Base-by-base conservation (phyloP, 2,797 vertebrate species). In the Propithecus deckenii region DNA sequence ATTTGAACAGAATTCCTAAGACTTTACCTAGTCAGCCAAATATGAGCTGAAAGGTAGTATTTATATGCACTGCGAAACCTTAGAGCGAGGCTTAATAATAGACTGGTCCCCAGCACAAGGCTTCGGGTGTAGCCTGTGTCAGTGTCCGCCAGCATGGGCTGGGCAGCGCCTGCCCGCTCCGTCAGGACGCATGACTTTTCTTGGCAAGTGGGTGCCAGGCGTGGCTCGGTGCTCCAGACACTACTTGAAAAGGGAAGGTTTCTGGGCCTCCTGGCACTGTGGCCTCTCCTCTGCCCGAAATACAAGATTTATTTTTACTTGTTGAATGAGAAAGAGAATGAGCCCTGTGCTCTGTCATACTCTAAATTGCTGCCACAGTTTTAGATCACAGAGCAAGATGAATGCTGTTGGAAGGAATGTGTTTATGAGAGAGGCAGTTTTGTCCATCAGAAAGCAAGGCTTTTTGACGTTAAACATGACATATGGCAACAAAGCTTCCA, bases 171-270 rank as follows among this genome's bases (percentile, higher is more conserved):
- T 35, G 32, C 48, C 11, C 3, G 32, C 75, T 7, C 48, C 43
- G 10, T 25, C 57, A 28, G 57, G 23, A 59, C 10, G 10, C 57
- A 12, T 95, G 98, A 95, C 97, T 96, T 97, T 97, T 97, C 97
- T 97, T 96, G 90, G 94, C 75, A 17, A 97, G 52, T 74, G 95
- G 94, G 95, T 92, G 78, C 0, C 0, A 65, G 23, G 30, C 91
- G 93, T 95, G 97, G 96, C 97, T 46, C 63, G 65, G 89, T 59
- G 87, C 72, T 0, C 92, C 96, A 97, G 97, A 97, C 98, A 98
- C 98, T 98, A 98, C 98, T 99, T 98, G 98, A 99, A 99, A 99
- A 98, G 98, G 98, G 98, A 98, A 98, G 96, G 98, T 98, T 98
- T 98, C 97, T 98, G 97, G 94, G 97, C 87, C 94, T 98, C 89